Evolutionary conservation across 2,113 vertebrate genomes (phyloP), one percentile per base, ranked within the genome.

Genomic region (Protomyctophum bolini): DNA sequence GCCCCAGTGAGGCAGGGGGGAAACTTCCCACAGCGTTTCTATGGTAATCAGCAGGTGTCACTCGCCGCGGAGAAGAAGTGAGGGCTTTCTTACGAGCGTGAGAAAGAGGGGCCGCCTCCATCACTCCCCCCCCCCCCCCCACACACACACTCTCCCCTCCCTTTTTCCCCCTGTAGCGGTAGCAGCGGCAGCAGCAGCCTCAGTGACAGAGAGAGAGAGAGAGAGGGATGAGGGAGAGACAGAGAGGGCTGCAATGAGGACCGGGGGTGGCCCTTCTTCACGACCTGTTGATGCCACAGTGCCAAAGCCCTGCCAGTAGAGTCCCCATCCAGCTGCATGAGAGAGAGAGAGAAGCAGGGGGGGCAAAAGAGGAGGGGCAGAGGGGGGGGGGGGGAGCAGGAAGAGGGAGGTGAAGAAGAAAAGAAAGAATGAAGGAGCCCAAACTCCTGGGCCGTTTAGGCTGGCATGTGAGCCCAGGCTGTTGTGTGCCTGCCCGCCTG

Each of bases 41-140:
- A 96, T 93, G 94, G 92, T 96, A 96, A 96, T 96, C 94, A 95
- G 95, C 95, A 96, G 95, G 95, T 96, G 95, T 94, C 93, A 92
- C 90, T 93, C 89, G 91, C 92, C 81, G 86, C 76, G 6, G 91
- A 94, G 93, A 93, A 93, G 93, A 94, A 94, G 90, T 89, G 90
- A 92, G 87, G 89, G 90, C 93, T 94, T 93, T 94, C 92, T 94
- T 93, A 91, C 52, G 88, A 96, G 95, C 94, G 93, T 96, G 94
- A 96, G 94, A 96, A 96, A 93, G 87, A 64, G 83, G 91, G 89
- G 86, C 89, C 85, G 91, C 79, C 78, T 87, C 87, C 72, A 86
- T 80, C 73, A 51, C 82, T 52, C 72, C 75, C 73, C 81, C 72
- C 79, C 83, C 76, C 58, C 68, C 61, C 74, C 70, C 70, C 70